Percentiles rank a stretch among this genome's conserved stretches.
These are phyloP conservation scores for Onchidella celtica DNA, from an alignment of 2,888 invertebrate species.

Conservation along the genomic window DNA sequence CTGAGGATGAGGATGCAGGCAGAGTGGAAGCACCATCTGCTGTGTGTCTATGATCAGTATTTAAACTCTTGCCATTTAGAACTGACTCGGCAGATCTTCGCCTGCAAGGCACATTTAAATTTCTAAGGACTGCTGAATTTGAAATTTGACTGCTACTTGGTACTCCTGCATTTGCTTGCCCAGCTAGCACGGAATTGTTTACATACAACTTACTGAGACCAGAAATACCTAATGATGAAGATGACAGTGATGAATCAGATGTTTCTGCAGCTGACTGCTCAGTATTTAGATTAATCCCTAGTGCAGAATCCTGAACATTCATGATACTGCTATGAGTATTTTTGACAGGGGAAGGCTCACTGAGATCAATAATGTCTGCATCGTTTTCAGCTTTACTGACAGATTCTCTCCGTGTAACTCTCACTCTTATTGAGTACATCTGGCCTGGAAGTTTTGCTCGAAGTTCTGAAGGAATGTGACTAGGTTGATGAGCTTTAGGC, in stretches of 20 bases:
- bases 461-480: constrained; percentile 68
- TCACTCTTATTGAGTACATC: constrained; percentile 69
- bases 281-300: no score
- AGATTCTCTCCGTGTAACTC: constrained; percentile 55
- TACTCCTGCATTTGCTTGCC: constrained; percentile 9
- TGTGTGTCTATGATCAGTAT: neutral
- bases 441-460: constrained; percentile 61
- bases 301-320: no score
- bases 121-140: neutral
- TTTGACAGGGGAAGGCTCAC: constrained; percentile 38
- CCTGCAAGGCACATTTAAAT: constrained; percentile 11
- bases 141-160: neutral
- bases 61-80: neutral
- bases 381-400: neutral
- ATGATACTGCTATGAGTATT: neutral
- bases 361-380: constrained; percentile 39
- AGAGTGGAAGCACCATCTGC: neutral
- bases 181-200: constrained; percentile 16
- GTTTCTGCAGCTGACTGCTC: neutral
- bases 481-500: constrained; percentile 68
- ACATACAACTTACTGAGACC: constrained; percentile 39
- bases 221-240: constrained; percentile 45
- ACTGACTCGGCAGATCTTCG: constrained; percentile 27
- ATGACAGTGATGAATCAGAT: constrained; percentile 12
- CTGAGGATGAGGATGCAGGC: neutral